A percentile compares a stretch with the other conserved stretches of the same genome.
Conservation (phyloP, 2,888 invertebrate species). For the Harpalus rubripes region DNA sequence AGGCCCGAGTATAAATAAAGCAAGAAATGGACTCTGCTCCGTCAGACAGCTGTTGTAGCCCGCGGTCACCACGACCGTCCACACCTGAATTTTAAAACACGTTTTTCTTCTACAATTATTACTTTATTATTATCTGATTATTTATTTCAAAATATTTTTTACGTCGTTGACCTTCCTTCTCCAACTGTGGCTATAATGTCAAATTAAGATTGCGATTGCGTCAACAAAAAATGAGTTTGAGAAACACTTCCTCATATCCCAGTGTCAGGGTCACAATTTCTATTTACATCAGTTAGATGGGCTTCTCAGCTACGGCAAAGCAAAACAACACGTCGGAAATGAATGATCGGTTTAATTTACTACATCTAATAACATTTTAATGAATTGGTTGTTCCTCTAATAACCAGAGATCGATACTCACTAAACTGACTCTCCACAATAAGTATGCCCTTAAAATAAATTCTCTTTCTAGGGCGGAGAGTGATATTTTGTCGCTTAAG, state of each 20-base stretch:
- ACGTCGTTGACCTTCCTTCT: constrained; percentile 50
- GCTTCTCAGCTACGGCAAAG: no score
- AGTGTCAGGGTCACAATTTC: constrained; percentile 56
- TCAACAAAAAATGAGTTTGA: constrained; percentile 44
- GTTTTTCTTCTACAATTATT: constrained; percentile 63
- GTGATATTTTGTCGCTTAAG: no score
- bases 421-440: no score
- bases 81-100: constrained; percentile 66
- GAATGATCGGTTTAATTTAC: no score
- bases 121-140: constrained; percentile 66
- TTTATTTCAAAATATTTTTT: constrained; percentile 66
- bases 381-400: no score
- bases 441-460: no score
- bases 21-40: constrained; percentile 39
- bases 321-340: no score
- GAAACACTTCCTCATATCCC: constrained; percentile 50
- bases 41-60: constrained; percentile 58
- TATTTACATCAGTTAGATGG: not conserved
- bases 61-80: constrained; percentile 51
- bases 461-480: no score
- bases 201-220: constrained; percentile 49
- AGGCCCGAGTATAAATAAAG: constrained; percentile 11
- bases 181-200: constrained; percentile 58
- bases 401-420: no score
- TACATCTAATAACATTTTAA: no score